Conservation (phyloP, 2,888 invertebrate genomes). For the Saturnia pavonia region DNA sequence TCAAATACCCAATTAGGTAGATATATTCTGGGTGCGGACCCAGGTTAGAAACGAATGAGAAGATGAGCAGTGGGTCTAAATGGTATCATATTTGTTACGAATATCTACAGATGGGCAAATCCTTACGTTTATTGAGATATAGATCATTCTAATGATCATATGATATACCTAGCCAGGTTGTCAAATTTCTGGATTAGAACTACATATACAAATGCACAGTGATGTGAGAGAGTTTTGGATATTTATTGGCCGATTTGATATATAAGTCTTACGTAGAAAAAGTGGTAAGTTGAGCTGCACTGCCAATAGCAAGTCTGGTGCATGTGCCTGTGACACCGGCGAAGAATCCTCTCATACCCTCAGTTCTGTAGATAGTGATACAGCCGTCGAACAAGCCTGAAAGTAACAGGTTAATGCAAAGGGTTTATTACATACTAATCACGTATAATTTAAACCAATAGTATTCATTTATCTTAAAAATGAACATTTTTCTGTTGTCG, state of each 20-base stretch:
- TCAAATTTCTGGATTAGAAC: neutral
- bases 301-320: constrained; percentile 90
- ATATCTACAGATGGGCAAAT: neutral
- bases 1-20: no score
- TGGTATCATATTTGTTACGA: neutral
- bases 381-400: constrained; percentile 79
- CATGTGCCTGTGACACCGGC: constrained; percentile 88
- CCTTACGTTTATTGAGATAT: neutral
- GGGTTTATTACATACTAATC: neutral
- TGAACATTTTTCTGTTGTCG: neutral
- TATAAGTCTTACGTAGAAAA: constrained; percentile 82
- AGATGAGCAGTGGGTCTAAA: neutral
- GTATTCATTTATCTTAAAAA: neutral
- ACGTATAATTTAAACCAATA: neutral
- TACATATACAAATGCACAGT: neutral
- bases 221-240: neutral
- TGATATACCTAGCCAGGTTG: neutral
- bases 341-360: constrained; percentile 86
- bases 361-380: constrained; percentile 70
- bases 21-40: neutral
- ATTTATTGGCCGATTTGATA: neutral
- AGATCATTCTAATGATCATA: neutral
- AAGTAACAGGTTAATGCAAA: constrained; percentile 22
- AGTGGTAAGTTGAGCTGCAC: constrained; percentile 90
- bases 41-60: neutral